Evolutionary conservation across 2,888 invertebrate species (phyloP).

Genomic region (Hypselothyrea guttata): DNA sequence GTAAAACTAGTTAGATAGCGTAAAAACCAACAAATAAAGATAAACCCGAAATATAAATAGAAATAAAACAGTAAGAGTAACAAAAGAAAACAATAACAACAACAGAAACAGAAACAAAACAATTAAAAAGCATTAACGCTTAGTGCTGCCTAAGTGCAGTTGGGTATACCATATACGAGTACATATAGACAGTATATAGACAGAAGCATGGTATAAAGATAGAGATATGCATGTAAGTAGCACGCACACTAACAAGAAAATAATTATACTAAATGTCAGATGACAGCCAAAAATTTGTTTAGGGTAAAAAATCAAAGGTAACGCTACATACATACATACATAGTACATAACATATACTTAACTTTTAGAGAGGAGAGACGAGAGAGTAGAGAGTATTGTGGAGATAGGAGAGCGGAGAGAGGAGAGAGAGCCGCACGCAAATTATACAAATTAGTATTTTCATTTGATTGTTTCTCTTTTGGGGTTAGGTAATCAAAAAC

Average conservation of each 20-base stretch:
- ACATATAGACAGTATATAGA: conserved; percentile 11
- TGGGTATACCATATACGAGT: conserved; percentile 42
- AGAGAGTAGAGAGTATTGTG: no score
- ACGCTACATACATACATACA: conserved; percentile 15
- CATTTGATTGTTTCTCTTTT: conserved; percentile 4
- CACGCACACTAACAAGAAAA: conserved; percentile 16
- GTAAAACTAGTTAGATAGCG: conserved; percentile 68
- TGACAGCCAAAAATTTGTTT: conserved; percentile 44
- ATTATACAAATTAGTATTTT: conserved; percentile 31
- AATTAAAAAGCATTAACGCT: conserved; percentile 76
- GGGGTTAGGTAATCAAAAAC: conserved; percentile 31
- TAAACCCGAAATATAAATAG: conserved; percentile 11
- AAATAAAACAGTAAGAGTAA: conserved; percentile 13
- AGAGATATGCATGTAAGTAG: conserved; percentile 21
- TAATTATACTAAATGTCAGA: conserved; percentile 41
- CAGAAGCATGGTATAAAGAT: conserved; percentile 14
- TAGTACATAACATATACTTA: conserved; percentile 16
- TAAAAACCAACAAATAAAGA: conserved; percentile 29
- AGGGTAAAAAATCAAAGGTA: conserved; percentile 21
- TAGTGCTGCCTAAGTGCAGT: conserved; percentile 72
- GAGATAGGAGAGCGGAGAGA: no score
- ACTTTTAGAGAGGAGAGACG: conserved; percentile 7
- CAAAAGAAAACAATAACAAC: conserved; percentile 6
- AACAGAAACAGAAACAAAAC: conserved; percentile 27
- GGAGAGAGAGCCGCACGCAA: conserved; percentile 18